Conservation (phyloP, 2,888 invertebrate genomes). For the Drosophila kanekoi region DNA sequence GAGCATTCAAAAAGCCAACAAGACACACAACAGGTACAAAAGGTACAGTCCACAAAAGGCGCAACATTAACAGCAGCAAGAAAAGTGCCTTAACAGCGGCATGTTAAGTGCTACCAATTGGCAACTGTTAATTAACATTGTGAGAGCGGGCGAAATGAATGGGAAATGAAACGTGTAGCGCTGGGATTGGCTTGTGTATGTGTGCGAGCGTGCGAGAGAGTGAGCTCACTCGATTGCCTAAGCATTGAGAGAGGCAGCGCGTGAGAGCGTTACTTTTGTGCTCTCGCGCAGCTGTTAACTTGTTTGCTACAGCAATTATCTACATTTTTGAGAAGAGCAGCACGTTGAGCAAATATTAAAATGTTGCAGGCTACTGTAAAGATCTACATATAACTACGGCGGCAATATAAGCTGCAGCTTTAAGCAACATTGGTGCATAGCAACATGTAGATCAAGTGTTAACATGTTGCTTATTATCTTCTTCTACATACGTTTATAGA, state of each 20-base stretch:
- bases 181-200: not conserved
- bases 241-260: not conserved
- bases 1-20: slow-evolving; percentile 70
- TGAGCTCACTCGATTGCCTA: too few relatives aligned
- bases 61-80: slow-evolving; percentile 15
- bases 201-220: not conserved
- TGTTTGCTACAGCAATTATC: not conserved
- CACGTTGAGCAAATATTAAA: not conserved
- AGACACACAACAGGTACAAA: slow-evolving; percentile 74
- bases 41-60: slow-evolving; percentile 71
- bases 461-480: not conserved
- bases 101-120: slow-evolving; percentile 38
- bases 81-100: slow-evolving; percentile 29
- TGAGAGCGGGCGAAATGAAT: not conserved
- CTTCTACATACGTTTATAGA: not conserved
- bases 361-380: not conserved
- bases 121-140: slow-evolving; percentile 15
- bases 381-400: not conserved
- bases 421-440: not conserved
- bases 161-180: slow-evolving; percentile 5
- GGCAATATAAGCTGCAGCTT: too few relatives aligned
- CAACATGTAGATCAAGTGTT: not conserved
- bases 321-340: not conserved
- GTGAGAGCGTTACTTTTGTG: not conserved
- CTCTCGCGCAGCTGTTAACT: not conserved